These are phyloP conservation scores for Saccostrea echinata DNA, from an alignment of 1,140 invertebrate species.

Conservation along the genomic window DNA sequence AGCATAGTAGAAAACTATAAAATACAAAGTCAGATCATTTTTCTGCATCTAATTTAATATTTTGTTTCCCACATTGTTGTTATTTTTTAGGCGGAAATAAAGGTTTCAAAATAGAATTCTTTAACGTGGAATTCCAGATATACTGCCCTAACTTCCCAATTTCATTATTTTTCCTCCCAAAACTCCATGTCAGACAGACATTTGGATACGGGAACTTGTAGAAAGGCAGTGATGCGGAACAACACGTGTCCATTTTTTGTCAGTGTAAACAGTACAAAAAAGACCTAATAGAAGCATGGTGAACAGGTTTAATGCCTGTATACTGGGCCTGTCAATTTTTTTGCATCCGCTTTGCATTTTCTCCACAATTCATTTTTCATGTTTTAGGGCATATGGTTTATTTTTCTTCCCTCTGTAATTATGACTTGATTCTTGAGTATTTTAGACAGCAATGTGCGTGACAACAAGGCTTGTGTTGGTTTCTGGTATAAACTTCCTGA, in stretches of 20 bases:
- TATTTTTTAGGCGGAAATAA: constrained; percentile 14
- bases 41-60: not conserved
- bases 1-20: not conserved
- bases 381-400: not conserved
- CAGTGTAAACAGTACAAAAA: constrained; percentile 29
- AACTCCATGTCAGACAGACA: not conserved
- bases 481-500: not conserved
- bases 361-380: constrained; percentile 11
- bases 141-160: not conserved
- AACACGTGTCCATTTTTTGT: constrained; percentile 20
- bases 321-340: constrained; percentile 33
- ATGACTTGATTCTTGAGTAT: not conserved
- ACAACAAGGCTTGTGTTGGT: not conserved
- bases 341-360: not conserved
- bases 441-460: not conserved
- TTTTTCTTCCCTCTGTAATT: not conserved
- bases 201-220: constrained; percentile 34
- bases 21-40: not conserved
- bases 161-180: constrained; percentile 15
- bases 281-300: not conserved
- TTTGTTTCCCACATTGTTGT: not conserved
- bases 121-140: not conserved
- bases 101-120: not conserved
- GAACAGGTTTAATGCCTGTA: constrained; percentile 20
- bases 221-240: constrained; percentile 12